phyloP scores from a whole-genome alignment of 2,113 vertebrate genomes.

The Antechinus flavipes region DNA sequence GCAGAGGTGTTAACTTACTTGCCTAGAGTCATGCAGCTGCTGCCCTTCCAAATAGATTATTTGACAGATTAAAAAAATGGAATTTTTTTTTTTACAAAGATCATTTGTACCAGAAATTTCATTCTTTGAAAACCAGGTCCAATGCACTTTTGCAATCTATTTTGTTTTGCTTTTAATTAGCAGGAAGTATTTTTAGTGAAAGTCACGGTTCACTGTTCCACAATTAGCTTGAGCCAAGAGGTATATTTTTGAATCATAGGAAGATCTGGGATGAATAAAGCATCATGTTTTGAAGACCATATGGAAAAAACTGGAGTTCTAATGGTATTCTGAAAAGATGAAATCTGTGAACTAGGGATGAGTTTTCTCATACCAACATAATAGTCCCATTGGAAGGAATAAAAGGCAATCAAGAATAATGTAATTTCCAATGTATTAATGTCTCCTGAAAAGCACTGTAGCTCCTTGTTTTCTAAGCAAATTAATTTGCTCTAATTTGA shows the following conservation, averaged over 20 bases:
- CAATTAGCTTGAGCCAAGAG: slow-evolving; percentile 30
- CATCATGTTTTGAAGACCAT: slow-evolving; percentile 29
- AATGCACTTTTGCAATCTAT: slow-evolving; percentile 9
- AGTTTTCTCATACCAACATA: slow-evolving; percentile 41
- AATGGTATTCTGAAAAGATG: background rate
- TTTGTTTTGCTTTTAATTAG: slow-evolving; percentile 57
- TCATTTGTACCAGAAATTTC: slow-evolving; percentile 48
- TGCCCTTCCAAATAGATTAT: background rate
- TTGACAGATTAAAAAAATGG: slow-evolving; percentile 27
- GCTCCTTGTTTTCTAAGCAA: slow-evolving; percentile 10
- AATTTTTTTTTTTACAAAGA: slow-evolving; percentile 35
- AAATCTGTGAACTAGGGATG: slow-evolving; percentile 6
- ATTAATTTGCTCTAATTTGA: background rate
- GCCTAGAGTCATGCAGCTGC: background rate
- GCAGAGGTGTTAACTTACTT: background rate
- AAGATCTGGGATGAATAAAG: background rate
- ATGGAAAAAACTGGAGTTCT: background rate
- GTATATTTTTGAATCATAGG: slow-evolving; percentile 46
- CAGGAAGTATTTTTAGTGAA: slow-evolving; percentile 50
- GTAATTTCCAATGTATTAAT: slow-evolving; percentile 22
- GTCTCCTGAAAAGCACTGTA: background rate
- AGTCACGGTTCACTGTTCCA: background rate
- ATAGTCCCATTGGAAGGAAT: background rate
- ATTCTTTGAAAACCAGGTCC: slow-evolving; percentile 32
- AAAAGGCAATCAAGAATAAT: slow-evolving; percentile 24